phyloP scores from a whole-genome alignment of 2,113 vertebrate species.

The Petromus typicus region DNA sequence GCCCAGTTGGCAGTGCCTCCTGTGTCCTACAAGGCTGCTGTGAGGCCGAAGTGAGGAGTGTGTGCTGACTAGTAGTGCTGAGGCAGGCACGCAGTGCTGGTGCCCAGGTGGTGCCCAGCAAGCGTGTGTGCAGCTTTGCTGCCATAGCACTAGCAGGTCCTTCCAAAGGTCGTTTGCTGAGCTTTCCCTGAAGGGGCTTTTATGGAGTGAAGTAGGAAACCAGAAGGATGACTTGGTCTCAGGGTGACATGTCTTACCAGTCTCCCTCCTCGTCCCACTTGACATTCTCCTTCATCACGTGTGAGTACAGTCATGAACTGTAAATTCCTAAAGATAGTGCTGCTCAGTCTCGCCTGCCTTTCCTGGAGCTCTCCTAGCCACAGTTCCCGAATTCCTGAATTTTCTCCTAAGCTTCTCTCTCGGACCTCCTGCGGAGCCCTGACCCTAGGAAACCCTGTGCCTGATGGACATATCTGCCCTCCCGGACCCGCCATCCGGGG shows the following conservation, averaged over 20 bases:
- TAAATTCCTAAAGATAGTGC: fast-evolving
- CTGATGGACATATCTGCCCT: fast-evolving
- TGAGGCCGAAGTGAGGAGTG: neutral
- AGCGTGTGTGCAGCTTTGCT: neutral
- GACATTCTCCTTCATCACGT: neutral
- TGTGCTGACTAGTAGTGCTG: fast-evolving
- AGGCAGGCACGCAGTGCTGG: neutral
- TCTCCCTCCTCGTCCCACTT: fast-evolving
- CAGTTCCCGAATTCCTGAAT: neutral
- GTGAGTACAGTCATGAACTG: neutral
- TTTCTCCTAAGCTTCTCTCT: neutral
- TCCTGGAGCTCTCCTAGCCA: neutral
- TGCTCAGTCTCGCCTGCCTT: neutral
- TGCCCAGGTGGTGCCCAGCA: neutral
- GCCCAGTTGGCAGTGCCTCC: fast-evolving
- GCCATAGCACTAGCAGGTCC: neutral
- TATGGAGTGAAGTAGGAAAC: neutral
- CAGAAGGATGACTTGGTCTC: neutral
- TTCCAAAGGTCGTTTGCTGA: neutral
- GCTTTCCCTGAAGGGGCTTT: neutral
- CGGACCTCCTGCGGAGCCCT: neutral
- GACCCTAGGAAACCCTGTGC: neutral
- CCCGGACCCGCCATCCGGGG: neutral
- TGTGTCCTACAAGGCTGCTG: neutral
- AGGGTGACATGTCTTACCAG: fast-evolving